Evolutionary conservation across 2,113 vertebrate genomes (phyloP), one percentile per base, ranked within the genome.

Genomic region (Synodontis membranacea): DNA sequence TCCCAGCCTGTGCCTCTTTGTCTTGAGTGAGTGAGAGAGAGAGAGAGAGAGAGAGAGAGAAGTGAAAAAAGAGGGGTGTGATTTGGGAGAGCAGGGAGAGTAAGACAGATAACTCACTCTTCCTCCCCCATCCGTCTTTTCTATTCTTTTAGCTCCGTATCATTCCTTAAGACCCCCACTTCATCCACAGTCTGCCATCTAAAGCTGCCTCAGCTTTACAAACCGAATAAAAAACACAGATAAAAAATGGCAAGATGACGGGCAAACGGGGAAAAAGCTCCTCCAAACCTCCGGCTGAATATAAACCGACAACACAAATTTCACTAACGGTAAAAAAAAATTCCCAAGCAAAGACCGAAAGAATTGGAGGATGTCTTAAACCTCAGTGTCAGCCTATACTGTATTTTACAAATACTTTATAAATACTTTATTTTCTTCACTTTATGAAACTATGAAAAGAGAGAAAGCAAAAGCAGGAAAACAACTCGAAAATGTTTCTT

Each of bases 31-130:
- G 78, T 72, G 56, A 86, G 79, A 62, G 17, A 84, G 62, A 75
- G 86, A 62, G 50, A 86, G 62, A 86, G 25, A 34, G 50, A 66
- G 56, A 68, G 31, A 83, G 42, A 83, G 60, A 82, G 52, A 42
- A 39, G 74, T 60, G 7, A 80, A 85, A 79, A 85, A 79, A 80
- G 31, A 48, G 39, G 37, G 82, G 54, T 82, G 56, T 72, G 80
- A 74, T 89, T 89, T 87, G 70, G 64, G 76, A 74, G 83, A 85
- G 72, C 87, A 88, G 68, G 34, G 80, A 88, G 86, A 88, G 70
- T 68, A 58, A 34, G 80, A 81, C 80, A 85, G 89, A 90, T 83
- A 88, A 88, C 85, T 87, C 85, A 82, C 81, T 83, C 82, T 48
- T 85, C 79, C 82, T 83, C 48, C 62, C 31, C 70, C 78, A 54